These are phyloP conservation scores for Myotis myotis DNA, from an alignment of 2,797 vertebrate species.

Conservation along the genomic window DNA sequence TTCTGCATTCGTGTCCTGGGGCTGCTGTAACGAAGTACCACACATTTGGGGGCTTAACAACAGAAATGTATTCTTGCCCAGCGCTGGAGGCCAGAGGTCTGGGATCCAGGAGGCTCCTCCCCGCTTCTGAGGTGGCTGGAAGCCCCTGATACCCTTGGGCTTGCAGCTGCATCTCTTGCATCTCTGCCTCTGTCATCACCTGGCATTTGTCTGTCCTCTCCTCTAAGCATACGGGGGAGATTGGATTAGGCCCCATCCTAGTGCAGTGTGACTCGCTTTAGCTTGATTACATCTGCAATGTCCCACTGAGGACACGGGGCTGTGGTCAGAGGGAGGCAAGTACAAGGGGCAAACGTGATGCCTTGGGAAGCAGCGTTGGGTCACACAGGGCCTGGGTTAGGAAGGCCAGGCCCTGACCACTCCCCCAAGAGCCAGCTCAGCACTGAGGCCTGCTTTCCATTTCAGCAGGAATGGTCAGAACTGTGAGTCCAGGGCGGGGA, in stretches of 20 bases:
- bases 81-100: not conserved
- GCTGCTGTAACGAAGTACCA: not conserved
- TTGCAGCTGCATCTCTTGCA: not conserved
- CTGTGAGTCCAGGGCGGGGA: not conserved
- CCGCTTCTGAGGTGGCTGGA: not conserved
- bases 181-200: not conserved
- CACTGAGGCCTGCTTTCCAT: not conserved
- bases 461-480: not conserved
- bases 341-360: not conserved
- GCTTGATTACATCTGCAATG: not conserved
- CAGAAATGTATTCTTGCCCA: not conserved
- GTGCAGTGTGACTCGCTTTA: not conserved
- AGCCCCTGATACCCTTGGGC: not conserved
- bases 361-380: not conserved
- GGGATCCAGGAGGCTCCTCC: not conserved
- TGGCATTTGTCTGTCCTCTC: not conserved
- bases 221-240: not conserved
- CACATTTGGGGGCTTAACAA: not conserved
- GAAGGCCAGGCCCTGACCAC: rapidly evolving
- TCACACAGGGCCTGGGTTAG: not conserved
- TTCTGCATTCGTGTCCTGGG: not conserved
- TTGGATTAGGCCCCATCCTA: not conserved
- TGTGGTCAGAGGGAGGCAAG: not conserved
- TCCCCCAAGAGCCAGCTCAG: not conserved
- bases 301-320: not conserved